Percentiles rank a stretch among this genome's conserved stretches.
Conservation (phyloP, 2,797 vertebrate genomes). For the Chiropotes sagulatus region DNA sequence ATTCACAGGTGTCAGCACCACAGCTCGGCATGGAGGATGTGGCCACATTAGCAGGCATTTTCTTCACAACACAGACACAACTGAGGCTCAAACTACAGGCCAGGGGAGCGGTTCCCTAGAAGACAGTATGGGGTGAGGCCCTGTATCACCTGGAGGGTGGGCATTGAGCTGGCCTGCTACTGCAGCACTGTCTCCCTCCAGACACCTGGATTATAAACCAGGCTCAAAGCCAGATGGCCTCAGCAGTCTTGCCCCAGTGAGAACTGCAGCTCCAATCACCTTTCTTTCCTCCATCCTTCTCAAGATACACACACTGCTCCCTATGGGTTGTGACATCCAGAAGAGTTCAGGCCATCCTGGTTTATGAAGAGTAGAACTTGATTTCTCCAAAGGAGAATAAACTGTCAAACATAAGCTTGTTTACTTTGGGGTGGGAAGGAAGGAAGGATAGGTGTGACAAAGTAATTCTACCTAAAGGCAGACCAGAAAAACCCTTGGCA, state of each 20-base stretch:
- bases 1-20: background rate
- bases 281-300: background rate
- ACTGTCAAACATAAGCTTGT: background rate
- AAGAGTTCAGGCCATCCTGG: background rate
- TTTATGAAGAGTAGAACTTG: background rate
- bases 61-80: background rate
- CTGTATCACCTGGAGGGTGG: fast-evolving
- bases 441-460: background rate
- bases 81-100: background rate
- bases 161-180: background rate
- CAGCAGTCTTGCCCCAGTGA: background rate
- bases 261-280: background rate
- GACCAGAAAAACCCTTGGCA: background rate
- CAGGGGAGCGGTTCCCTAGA: background rate
- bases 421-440: background rate
- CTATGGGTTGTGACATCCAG: background rate
- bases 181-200: fast-evolving
- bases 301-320: background rate
- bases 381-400: background rate
- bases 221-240: background rate
- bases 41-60: background rate
- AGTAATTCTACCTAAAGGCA: background rate
- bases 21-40: background rate
- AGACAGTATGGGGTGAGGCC: too few species aligned
- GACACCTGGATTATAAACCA: background rate